Evolutionary conservation across 1,140 invertebrate species (phyloP).

Genomic region (Pachyrhynchus sulphureomaculatus): DNA sequence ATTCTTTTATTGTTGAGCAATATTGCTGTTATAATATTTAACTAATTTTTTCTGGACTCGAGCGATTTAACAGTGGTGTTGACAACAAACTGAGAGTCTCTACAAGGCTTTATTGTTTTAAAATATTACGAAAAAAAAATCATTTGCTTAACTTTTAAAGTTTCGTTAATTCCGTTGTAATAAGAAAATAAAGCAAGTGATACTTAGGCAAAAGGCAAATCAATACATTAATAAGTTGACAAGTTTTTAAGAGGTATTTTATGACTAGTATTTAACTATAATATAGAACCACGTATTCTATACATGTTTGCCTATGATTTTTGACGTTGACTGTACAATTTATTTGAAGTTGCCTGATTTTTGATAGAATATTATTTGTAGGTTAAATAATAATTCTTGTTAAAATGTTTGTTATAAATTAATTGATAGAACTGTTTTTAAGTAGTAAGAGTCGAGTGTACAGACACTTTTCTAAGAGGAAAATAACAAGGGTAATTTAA

Average conservation of each 20-base stretch:
- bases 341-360: conserved; percentile 23
- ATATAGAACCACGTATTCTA: conserved; percentile 41
- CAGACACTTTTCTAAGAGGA: too few relatives aligned
- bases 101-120: conserved; percentile 4
- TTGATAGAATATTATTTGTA: background rate
- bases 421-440: too few relatives aligned
- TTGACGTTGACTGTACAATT: conserved; percentile 30
- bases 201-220: conserved; percentile 28
- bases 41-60: background rate
- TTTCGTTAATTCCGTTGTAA: conserved; percentile 1
- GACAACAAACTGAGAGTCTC: conserved; percentile 3
- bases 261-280: conserved; percentile 47
- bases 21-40: conserved; percentile 5
- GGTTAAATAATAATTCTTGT: too few relatives aligned
- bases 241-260: conserved; percentile 44
- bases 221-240: conserved; percentile 37
- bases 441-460: too few relatives aligned
- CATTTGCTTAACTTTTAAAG: conserved; percentile 15
- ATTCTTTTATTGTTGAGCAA: conserved; percentile 12
- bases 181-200: background rate
- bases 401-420: too few relatives aligned
- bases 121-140: conserved; percentile 12
- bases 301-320: conserved; percentile 45
- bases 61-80: conserved; percentile 4
- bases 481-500: too few relatives aligned